These are phyloP conservation scores for Lacerta bilineata DNA, from an alignment of 2,797 vertebrate species.

Conservation along the genomic window DNA sequence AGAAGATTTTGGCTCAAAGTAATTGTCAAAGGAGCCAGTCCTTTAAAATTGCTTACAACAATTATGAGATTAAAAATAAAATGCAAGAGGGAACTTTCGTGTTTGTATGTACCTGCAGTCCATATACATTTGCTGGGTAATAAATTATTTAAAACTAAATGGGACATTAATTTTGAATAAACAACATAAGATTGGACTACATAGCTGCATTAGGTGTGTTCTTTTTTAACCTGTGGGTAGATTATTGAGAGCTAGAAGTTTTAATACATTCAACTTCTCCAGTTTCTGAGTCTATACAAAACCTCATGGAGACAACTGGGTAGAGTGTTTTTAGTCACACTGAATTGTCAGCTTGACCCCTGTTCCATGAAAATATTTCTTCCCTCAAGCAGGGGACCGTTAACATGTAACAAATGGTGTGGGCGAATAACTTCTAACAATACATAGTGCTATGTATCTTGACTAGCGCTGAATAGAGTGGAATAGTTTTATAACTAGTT, in stretches of 20 bases:
- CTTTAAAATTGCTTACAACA: neutral
- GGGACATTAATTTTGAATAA: neutral
- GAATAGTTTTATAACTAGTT: conserved; percentile 31
- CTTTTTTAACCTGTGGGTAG: neutral
- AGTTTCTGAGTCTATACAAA: neutral
- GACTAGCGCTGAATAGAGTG: conserved; percentile 2
- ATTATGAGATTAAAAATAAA: neutral
- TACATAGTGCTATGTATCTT: neutral
- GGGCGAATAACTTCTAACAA: conserved; percentile 18
- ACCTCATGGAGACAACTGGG: neutral
- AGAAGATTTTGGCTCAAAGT: no score
- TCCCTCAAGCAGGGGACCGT: neutral
- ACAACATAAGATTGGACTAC: neutral
- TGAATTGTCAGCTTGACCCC: neutral
- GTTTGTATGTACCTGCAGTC: neutral
- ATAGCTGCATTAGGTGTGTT: neutral
- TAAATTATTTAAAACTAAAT: neutral
- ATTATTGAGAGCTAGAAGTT: no score
- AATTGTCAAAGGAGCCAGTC: neutral
- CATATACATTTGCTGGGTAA: neutral
- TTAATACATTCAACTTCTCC: neutral
- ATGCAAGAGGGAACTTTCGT: neutral
- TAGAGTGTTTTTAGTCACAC: neutral
- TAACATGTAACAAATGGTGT: conserved; percentile 2
- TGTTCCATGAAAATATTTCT: neutral